A percentile compares a stretch with the other conserved stretches of the same genome.
phyloP scores from a whole-genome alignment of 2,888 invertebrate genomes.

The Poecilus cupreus region DNA sequence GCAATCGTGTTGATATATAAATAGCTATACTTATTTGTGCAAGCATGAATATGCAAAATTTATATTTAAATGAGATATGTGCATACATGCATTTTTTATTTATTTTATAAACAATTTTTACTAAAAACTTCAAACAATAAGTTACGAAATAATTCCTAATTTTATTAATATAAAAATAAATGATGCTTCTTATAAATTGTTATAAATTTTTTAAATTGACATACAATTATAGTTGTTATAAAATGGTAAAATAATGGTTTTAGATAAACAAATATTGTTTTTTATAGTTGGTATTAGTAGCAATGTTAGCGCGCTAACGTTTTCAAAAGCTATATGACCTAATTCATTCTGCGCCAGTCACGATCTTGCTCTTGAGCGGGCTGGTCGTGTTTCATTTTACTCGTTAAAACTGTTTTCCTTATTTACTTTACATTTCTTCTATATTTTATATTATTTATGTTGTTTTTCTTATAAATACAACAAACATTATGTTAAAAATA shows the following conservation, averaged over 20 bases:
- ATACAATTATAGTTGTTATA: no score
- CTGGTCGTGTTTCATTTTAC: constrained; percentile 23
- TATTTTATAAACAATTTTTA: background rate
- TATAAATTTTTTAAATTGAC: no score
- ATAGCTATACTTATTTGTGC: background rate
- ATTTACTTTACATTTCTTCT: constrained; percentile 3
- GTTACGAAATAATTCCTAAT: background rate
- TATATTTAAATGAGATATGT: background rate
- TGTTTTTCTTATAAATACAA: background rate
- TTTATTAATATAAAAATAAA: no score
- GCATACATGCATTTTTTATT: background rate
- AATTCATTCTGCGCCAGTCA: constrained; percentile 44
- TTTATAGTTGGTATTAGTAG: constrained; percentile 13
- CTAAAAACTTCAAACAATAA: background rate
- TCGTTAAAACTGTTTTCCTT: background rate
- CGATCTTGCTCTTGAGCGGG: constrained; percentile 24
- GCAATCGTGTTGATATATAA: background rate
- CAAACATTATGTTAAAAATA: background rate
- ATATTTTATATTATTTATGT: constrained; percentile 1
- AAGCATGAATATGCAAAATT: background rate
- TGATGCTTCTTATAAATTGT: no score
- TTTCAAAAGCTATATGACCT: constrained; percentile 43
- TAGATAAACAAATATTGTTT: no score
- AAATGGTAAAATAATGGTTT: no score
- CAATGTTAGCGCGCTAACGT: constrained; percentile 30